These are phyloP conservation scores for Parnassius apollo DNA, from an alignment of 2,888 invertebrate species.

Conservation along the genomic window DNA sequence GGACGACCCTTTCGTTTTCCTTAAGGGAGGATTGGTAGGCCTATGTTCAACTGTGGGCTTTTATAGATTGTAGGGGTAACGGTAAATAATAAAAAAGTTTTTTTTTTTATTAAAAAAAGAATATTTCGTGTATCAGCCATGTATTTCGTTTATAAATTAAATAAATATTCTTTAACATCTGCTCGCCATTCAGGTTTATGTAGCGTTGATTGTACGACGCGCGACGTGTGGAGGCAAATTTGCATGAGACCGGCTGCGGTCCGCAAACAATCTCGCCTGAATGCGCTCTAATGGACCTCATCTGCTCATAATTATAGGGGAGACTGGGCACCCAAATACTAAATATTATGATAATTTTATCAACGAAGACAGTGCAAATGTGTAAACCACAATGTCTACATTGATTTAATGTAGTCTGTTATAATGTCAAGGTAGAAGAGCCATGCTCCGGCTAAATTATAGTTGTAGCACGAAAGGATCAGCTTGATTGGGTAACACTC, in stretches of 20 bases:
- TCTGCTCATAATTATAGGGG: conserved; percentile 38
- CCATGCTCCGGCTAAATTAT: too few relatives aligned
- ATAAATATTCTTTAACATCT: conserved; percentile 8
- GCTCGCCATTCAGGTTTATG: conserved; percentile 12
- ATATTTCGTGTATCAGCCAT: too few relatives aligned
- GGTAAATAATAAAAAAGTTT: too few relatives aligned
- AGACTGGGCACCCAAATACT: conserved; percentile 8
- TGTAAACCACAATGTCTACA: background rate
- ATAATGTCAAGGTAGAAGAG: too few relatives aligned
- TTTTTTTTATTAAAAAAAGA: too few relatives aligned
- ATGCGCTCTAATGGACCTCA: conserved; percentile 52
- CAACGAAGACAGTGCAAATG: background rate
- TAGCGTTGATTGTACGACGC: conserved; percentile 13
- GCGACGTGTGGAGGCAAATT: conserved; percentile 38
- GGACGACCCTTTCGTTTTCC: too few relatives aligned
- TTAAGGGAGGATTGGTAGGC: too few relatives aligned
- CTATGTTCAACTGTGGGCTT: too few relatives aligned
- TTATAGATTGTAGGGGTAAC: too few relatives aligned
- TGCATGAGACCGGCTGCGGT: conserved; percentile 52
- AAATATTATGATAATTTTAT: conserved; percentile 18
- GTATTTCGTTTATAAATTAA: conserved; percentile 1
- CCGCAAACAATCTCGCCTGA: conserved; percentile 55
- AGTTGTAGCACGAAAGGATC: too few relatives aligned
- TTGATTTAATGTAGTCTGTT: background rate
- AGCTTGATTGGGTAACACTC: too few relatives aligned